phyloP scores from a whole-genome alignment of 2,797 vertebrate species.

The Oryzias dopingdopingensis region DNA sequence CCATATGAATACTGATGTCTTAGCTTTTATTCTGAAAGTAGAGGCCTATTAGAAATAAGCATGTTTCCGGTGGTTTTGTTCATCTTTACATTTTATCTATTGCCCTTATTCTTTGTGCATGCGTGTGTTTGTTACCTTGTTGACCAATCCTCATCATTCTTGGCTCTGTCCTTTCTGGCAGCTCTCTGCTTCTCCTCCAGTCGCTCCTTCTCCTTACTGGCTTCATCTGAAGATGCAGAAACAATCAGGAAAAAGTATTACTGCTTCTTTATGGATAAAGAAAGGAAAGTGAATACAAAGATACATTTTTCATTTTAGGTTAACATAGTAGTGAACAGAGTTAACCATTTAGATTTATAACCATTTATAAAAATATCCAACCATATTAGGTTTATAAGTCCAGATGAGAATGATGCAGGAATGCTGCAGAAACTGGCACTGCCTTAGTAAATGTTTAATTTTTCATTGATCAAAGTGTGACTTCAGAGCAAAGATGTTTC shows the following conservation, averaged over 20 bases:
- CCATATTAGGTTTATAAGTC: no score
- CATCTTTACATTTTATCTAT: no score
- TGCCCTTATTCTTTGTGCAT: background rate
- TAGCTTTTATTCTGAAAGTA: no score
- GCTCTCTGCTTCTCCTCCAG: conserved; percentile 95
- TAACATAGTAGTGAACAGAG: no score
- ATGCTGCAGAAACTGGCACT: conserved; percentile 44
- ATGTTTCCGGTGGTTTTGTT: no score
- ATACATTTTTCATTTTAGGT: background rate
- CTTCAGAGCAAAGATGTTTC: background rate
- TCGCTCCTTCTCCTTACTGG: conserved; percentile 90
- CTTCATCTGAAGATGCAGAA: conserved; percentile 78
- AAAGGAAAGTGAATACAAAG: background rate
- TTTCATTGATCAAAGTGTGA: background rate
- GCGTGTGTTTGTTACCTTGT: conserved; percentile 79
- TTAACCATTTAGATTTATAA: no score
- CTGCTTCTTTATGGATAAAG: background rate
- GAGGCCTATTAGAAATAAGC: no score
- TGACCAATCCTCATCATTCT: conserved; percentile 84
- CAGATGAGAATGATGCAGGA: background rate
- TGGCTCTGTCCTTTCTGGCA: conserved; percentile 86
- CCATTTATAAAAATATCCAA: no score
- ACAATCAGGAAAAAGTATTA: background rate
- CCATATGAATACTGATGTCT: no score
- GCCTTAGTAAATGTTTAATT: background rate